phyloP scores from a whole-genome alignment of 1,140 invertebrate species.

The Epicauta chinensis region DNA sequence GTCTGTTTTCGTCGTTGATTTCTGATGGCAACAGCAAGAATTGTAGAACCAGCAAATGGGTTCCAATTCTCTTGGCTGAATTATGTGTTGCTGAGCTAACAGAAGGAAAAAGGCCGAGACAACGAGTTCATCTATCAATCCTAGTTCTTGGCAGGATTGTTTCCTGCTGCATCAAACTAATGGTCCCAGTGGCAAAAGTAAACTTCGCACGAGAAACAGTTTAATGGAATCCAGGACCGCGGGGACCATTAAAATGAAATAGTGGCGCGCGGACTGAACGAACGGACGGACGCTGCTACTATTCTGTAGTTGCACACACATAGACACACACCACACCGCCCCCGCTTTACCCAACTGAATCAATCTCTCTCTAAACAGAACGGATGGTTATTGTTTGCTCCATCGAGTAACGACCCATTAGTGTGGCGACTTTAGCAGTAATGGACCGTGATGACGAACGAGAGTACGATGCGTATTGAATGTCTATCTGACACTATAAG shows the following conservation, averaged over 20 bases:
- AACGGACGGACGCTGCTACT: constrained; percentile 6
- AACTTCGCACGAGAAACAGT: constrained; percentile 43
- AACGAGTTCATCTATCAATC: constrained; percentile 38
- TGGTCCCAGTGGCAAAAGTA: constrained; percentile 43
- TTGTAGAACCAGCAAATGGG: constrained; percentile 4
- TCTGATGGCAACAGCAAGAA: too few relatives aligned
- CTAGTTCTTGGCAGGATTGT: constrained; percentile 39
- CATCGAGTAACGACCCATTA: constrained; percentile 26
- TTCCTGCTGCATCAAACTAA: constrained; percentile 43
- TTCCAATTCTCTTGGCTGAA: constrained; percentile 17
- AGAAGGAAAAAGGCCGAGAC: constrained; percentile 30
- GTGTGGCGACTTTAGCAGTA: constrained; percentile 21
- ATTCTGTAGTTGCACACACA: constrained; percentile 22
- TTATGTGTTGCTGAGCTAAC: constrained; percentile 32
- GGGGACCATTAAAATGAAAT: constrained; percentile 48
- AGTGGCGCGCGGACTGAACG: constrained; percentile 36
- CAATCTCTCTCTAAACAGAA: constrained; percentile 35
- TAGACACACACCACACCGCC: background rate
- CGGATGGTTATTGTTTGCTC: constrained; percentile 34
- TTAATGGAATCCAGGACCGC: constrained; percentile 45
- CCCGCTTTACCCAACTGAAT: constrained; percentile 16
- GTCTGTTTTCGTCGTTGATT: background rate
- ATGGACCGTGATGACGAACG: constrained; percentile 30
- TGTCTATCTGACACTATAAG: too few relatives aligned
- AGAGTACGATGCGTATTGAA: background rate